Evolutionary conservation across 2,888 invertebrate species (phyloP).

Genomic region (Tiliacea citrago): DNA sequence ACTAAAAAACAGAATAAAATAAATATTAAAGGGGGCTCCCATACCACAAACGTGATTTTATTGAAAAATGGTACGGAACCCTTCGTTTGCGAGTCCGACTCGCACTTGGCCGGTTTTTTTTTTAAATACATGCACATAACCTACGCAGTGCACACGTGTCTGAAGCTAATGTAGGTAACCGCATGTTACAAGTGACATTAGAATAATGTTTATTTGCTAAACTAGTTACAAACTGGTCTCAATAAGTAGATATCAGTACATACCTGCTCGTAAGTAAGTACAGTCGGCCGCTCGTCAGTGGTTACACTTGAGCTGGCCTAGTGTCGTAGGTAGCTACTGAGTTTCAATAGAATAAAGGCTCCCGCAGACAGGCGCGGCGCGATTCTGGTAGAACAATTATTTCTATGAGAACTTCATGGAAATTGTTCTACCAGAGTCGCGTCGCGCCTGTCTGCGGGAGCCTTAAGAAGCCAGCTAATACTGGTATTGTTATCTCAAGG

Average conservation of each 20-base stretch:
- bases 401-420: too few species aligned
- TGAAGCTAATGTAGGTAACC: neutral
- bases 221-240: neutral
- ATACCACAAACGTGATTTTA: too few species aligned
- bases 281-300: neutral
- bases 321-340: neutral
- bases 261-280: neutral
- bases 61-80: too few species aligned
- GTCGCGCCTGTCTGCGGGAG: too few species aligned
- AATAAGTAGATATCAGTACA: neutral
- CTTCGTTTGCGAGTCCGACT: too few species aligned
- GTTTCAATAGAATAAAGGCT: neutral
- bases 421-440: too few species aligned
- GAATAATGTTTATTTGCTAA: constrained; percentile 2
- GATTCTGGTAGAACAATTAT: too few species aligned
- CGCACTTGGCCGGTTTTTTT: too few species aligned
- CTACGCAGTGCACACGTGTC: neutral
- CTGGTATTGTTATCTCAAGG: neutral
- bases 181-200: neutral
- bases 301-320: neutral
- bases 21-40: too few species aligned
- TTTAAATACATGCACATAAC: neutral
- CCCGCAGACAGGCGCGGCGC: too few species aligned
- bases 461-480: neutral
- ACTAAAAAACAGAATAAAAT: too few species aligned